Evolutionary conservation across 2,113 vertebrate genomes (phyloP), one percentile per base, ranked within the genome.

Genomic region (Clarias macrocephalus): DNA sequence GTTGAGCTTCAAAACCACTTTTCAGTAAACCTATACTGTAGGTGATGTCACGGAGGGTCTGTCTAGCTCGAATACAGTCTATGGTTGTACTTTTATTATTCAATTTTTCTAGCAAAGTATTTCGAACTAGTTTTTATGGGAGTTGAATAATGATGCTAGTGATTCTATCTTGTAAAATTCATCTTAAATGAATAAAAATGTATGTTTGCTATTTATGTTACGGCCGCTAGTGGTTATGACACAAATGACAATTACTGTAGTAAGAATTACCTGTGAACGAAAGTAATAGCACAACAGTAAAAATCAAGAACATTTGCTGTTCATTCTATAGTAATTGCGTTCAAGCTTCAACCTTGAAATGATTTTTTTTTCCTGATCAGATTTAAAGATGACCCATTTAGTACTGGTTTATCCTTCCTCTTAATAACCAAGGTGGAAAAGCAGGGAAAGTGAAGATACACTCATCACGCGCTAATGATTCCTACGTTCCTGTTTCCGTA

Each of bases 401-500:
- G 75, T 28, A 3, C 4, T 68, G 81, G 66, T 88, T 37, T 81
- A 76, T 80, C 65, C 86, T 56, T 75, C 16, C 68, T 86, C 23
- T 56, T 85, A 91, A 93, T 91, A 91, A 92, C 89, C 93, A 92
- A 94, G 90, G 91, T 87, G 90, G 66, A 70, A 54, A 81, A 21
- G 88, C 18, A 85, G 86, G 56, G 87, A 86, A 92, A 92, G 95
- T 93, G 94, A 94, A 94, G 95, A 94, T 92, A 93, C 95, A 96
- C 94, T 94, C 94, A 94, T 95, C 95, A 95, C 95, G 94, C 90
- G 95, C 95, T 97, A 97, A 94, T 93, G 96, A 97, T 96, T 97
- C 96, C 95, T 96, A 94, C 95, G 97, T 97, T 96, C 95, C 95
- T 96, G 95, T 96, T 96, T 96, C 96, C 89, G 96, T 98, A 96